These are phyloP conservation scores for Oreocharis arfaki DNA, from an alignment of 2,113 vertebrate species.

Conservation along the genomic window DNA sequence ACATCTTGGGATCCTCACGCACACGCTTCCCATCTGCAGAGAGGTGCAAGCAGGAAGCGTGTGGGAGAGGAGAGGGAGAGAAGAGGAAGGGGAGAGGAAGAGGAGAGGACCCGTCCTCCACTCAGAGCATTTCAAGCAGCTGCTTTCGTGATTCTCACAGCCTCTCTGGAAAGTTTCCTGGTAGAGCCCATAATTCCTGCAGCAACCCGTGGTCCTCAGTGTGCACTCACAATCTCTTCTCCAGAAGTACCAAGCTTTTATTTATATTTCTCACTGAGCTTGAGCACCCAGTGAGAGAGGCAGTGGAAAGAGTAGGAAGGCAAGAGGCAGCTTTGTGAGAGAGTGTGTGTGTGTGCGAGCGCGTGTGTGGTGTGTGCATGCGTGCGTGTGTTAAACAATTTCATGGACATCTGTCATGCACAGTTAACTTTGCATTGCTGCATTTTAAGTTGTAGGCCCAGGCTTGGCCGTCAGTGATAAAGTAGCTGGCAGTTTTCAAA, in stretches of 20 bases:
- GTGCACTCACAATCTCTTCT: not conserved
- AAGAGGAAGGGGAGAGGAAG: not conserved
- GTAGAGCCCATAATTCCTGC: not conserved
- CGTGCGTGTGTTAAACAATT: slow-evolving; percentile 90
- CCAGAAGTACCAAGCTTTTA: not conserved
- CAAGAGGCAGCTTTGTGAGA: slow-evolving; percentile 62
- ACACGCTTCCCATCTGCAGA: not conserved
- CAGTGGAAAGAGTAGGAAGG: not conserved
- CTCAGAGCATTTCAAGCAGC: not conserved
- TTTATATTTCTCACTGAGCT: slow-evolving; percentile 57
- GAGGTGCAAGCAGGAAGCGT: not conserved
- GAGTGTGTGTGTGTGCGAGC: slow-evolving; percentile 34
- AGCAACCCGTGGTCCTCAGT: not conserved
- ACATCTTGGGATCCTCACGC: accelerated
- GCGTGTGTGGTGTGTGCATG: slow-evolving; percentile 49
- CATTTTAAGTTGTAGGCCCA: slow-evolving; percentile 81
- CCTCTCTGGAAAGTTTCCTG: not conserved
- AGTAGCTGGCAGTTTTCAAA: slow-evolving; percentile 84
- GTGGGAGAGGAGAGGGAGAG: not conserved
- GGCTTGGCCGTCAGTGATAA: slow-evolving; percentile 80
- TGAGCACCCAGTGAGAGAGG: not conserved
- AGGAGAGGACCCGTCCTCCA: not conserved
- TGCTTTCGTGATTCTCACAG: not conserved
- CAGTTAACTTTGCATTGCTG: slow-evolving; percentile 92
- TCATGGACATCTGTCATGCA: slow-evolving; percentile 93